Evolutionary conservation across 2,113 vertebrate genomes (phyloP).

Genomic region (Datnioides undecimradiatus): DNA sequence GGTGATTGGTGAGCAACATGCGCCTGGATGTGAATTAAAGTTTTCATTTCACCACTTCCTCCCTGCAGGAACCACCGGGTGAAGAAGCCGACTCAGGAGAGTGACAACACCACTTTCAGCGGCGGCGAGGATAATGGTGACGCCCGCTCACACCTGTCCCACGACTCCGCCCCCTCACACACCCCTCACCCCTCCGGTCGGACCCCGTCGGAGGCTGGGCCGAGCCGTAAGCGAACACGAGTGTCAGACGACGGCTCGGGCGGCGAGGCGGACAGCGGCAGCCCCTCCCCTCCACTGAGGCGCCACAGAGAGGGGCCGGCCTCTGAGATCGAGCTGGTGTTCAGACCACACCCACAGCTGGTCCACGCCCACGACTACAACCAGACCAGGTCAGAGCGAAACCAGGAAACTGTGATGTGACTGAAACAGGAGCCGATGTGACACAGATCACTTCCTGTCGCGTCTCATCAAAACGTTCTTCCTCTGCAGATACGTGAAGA

Average conservation of each 20-base stretch:
- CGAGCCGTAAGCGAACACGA: constrained; percentile 77
- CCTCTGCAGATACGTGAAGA: constrained; percentile 88
- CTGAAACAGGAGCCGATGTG: too few species aligned
- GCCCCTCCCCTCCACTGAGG: constrained; percentile 77
- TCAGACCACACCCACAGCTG: constrained; percentile 90
- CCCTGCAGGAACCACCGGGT: constrained; percentile 87
- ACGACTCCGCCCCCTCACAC: constrained; percentile 84
- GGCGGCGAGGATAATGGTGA: constrained; percentile 90
- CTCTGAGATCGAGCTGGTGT: constrained; percentile 92
- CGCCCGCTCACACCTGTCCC: constrained; percentile 85
- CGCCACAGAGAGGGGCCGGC: constrained; percentile 76
- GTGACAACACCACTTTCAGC: constrained; percentile 91
- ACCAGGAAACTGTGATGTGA: too few species aligned
- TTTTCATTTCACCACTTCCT: neutral
- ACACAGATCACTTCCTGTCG: too few species aligned
- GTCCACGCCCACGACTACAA: constrained; percentile 88
- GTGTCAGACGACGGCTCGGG: constrained; percentile 87
- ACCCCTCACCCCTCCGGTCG: constrained; percentile 30
- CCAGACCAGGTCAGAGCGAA: constrained; percentile 87
- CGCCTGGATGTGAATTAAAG: too few species aligned
- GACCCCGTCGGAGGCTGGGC: constrained; percentile 81
- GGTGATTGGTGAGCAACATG: too few species aligned
- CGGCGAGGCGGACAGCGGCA: constrained; percentile 82
- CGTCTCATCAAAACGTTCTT: too few species aligned
- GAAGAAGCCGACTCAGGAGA: constrained; percentile 88